Conservation (phyloP, 64 coral and sea anemone species). For the Acropora tenuis region DNA sequence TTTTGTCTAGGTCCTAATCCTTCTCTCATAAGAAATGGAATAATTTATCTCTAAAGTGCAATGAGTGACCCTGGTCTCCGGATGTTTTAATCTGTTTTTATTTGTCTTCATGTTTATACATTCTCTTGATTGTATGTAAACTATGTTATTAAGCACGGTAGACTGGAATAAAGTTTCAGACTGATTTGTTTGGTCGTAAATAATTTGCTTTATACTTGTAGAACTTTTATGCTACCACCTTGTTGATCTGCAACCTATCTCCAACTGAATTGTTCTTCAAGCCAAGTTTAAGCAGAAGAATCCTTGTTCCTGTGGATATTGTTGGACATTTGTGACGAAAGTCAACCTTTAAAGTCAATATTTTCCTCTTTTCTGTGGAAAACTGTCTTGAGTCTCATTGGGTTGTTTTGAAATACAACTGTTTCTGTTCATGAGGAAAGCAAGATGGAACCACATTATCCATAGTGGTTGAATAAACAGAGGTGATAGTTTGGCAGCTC, state of each 20-base stretch:
- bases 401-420: too few species aligned
- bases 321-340: neutral
- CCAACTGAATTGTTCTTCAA: neutral
- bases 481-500: too few species aligned
- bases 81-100: neutral
- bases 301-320: neutral
- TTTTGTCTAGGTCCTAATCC: conserved; percentile 21
- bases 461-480: too few species aligned
- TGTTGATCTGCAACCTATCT: too few species aligned
- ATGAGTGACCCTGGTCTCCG: too few species aligned
- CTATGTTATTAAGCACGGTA: neutral
- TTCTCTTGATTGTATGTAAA: too few species aligned
- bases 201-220: neutral
- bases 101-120: neutral
- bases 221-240: too few species aligned
- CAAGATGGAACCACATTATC: neutral
- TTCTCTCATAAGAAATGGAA: neutral
- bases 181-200: neutral
- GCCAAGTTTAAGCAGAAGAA: neutral
- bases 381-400: conserved; percentile 16
- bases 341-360: neutral
- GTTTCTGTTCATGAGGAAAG: neutral
- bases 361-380: neutral
- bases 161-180: conserved; percentile 22
- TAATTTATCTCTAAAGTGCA: too few species aligned